phyloP scores from a whole-genome alignment of 2,797 vertebrate genomes.

The Chrysocyon brachyurus region DNA sequence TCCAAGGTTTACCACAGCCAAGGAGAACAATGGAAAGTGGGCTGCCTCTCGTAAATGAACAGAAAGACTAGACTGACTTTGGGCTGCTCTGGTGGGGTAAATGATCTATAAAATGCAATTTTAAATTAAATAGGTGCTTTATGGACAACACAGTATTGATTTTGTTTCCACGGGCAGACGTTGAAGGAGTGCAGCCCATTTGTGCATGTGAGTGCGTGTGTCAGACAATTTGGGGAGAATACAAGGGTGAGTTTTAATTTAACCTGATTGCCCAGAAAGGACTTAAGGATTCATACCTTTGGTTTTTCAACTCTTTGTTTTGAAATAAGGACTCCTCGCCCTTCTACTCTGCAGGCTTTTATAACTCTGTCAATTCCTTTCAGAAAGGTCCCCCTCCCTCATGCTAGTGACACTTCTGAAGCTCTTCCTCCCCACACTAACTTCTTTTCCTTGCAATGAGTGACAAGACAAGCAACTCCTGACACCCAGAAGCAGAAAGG shows the following conservation, averaged over 20 bases:
- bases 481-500: background rate
- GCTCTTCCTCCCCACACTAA: rapidly evolving
- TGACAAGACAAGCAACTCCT: rapidly evolving
- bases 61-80: slow-evolving; percentile 50
- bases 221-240: background rate
- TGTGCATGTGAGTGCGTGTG: background rate
- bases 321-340: background rate
- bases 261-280: background rate
- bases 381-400: background rate
- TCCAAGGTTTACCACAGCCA: slow-evolving; percentile 68
- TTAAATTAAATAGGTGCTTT: slow-evolving; percentile 69
- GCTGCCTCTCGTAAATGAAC: background rate
- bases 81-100: background rate
- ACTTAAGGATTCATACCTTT: background rate
- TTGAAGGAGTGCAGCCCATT: background rate
- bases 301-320: slow-evolving; percentile 30
- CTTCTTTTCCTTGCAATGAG: background rate
- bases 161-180: slow-evolving; percentile 60
- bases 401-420: rapidly evolving
- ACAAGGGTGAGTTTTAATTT: slow-evolving; percentile 6
- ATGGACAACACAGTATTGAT: slow-evolving; percentile 54
- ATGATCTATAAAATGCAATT: slow-evolving; percentile 60
- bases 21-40: slow-evolving; percentile 60
- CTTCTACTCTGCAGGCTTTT: background rate
- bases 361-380: background rate